Evolutionary conservation across 2,113 vertebrate species (phyloP).

Genomic region (Eira barbara): DNA sequence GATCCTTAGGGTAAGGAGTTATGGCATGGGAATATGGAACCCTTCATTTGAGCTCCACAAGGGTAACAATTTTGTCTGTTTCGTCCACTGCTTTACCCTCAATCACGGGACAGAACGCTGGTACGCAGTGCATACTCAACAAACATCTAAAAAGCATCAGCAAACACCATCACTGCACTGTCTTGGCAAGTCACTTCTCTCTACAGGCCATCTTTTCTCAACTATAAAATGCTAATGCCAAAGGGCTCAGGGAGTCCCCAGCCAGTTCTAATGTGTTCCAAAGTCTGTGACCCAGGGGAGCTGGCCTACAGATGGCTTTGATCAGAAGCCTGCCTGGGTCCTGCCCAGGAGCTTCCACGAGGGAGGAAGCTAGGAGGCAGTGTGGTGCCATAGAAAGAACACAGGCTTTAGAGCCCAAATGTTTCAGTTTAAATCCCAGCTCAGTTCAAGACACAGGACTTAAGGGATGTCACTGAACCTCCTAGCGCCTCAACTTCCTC

Average conservation of each 20-base stretch:
- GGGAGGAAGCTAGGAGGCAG: slow-evolving; percentile 62
- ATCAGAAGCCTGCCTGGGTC: neutral
- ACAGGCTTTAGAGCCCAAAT: neutral
- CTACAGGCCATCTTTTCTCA: neutral
- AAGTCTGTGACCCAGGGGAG: neutral
- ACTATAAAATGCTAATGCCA: neutral
- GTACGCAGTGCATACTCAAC: neutral
- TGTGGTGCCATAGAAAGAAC: neutral
- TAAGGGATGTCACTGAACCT: neutral
- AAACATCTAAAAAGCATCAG: neutral
- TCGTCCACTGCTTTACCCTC: neutral
- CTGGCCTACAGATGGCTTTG: neutral
- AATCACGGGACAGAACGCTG: neutral
- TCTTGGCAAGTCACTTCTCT: neutral
- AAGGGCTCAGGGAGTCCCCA: neutral
- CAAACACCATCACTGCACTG: neutral
- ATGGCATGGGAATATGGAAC: neutral
- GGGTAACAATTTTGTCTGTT: neutral
- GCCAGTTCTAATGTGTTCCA: neutral
- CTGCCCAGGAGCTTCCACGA: neutral
- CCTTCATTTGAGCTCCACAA: neutral
- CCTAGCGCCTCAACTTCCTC: neutral
- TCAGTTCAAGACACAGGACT: neutral
- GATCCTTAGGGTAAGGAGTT: neutral
- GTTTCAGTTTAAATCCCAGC: neutral